Evolutionary conservation across 2,888 invertebrate species (phyloP).

Genomic region (Lampropteryx suffumata): DNA sequence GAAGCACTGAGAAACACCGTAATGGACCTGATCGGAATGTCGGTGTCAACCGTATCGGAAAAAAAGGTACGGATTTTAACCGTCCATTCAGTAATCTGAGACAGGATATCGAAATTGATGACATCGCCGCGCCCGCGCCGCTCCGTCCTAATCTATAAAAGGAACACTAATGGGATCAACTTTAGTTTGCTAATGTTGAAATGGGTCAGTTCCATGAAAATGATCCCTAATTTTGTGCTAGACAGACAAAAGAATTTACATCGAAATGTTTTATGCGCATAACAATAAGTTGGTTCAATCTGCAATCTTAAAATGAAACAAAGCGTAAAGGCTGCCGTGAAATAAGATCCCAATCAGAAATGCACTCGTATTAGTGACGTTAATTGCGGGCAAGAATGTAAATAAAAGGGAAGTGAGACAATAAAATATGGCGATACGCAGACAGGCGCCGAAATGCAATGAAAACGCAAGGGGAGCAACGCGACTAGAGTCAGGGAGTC

Average conservation of each 20-base stretch:
- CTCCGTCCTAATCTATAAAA: slow-evolving; percentile 29
- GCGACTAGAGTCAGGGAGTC: slow-evolving; percentile 44
- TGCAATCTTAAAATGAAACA: slow-evolving; percentile 26
- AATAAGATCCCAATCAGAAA: slow-evolving; percentile 34
- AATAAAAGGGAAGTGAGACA: slow-evolving; percentile 38
- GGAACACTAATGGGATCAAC: slow-evolving; percentile 32
- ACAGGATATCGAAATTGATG: slow-evolving; percentile 33
- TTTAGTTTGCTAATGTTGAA: slow-evolving; percentile 28
- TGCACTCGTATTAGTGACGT: slow-evolving; percentile 30
- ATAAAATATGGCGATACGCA: slow-evolving; percentile 42
- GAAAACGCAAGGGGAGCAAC: slow-evolving; percentile 47
- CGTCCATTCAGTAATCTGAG: slow-evolving; percentile 37
- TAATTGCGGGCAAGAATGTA: slow-evolving; percentile 38
- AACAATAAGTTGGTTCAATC: slow-evolving; percentile 25
- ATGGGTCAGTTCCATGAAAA: slow-evolving; percentile 23
- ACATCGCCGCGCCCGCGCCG: slow-evolving; percentile 12
- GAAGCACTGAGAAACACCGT: slow-evolving; percentile 67
- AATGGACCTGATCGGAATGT: slow-evolving; percentile 70
- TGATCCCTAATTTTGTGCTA: slow-evolving; percentile 15
- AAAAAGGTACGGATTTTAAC: slow-evolving; percentile 53
- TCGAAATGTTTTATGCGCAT: slow-evolving; percentile 25
- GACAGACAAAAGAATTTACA: slow-evolving; percentile 14
- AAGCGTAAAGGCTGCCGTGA: slow-evolving; percentile 30
- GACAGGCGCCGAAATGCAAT: slow-evolving; percentile 58
- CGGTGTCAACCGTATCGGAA: slow-evolving; percentile 64